Evolutionary conservation across 2,113 vertebrate genomes (phyloP), one percentile per base, ranked within the genome.

Genomic region (Myanophis thanlyinensis): DNA sequence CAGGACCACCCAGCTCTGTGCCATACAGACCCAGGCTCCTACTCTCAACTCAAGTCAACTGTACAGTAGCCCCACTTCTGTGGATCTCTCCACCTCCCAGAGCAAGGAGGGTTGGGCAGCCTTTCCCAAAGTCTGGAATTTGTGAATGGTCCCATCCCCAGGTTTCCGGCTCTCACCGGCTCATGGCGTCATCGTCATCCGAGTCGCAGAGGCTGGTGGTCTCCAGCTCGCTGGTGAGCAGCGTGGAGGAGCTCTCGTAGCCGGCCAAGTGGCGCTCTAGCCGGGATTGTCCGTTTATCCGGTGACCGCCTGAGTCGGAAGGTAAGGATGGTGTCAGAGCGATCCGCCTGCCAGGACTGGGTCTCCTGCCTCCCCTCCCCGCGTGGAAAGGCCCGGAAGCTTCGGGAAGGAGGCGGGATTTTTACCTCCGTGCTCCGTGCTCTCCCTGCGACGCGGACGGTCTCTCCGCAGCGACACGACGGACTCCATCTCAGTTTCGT

Each of bases 121-220:
- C 23, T 8, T 85, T 9, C 44, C 46, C 1, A 48, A 5, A 0
- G 1, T n/a, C 30, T 15, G 30, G 10, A 18, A 20, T 7, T n/a
- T 12, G 59, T 2, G 27, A 25, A 10, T 5, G 85, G 3, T 0
- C 7, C 85, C 25, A n/a, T n/a, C 4, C 15, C 13, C 85, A 2
- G 25, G 11, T 48, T 4, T n/a, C 10, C 49, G 30, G 7, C 18
- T 11, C 11, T 52, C 94, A 99, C 99, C 99, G 98, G 98, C 99
- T 99, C 89, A 98, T 98, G 1, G 98, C 98, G 87, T 99, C 99
- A 85, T 99, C 99, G 90, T 99, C 99, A 53, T 99, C 98, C 0
- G 99, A 99, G 53, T 99, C 99, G 0, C 98, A 99, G 97, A 99
- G 99, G 94, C 99, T 99, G 93, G 98, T 99, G 67, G 98, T 98